These are phyloP conservation scores for Amblyraja radiata DNA, from an alignment of 2,797 vertebrate species.

Conservation along the genomic window DNA sequence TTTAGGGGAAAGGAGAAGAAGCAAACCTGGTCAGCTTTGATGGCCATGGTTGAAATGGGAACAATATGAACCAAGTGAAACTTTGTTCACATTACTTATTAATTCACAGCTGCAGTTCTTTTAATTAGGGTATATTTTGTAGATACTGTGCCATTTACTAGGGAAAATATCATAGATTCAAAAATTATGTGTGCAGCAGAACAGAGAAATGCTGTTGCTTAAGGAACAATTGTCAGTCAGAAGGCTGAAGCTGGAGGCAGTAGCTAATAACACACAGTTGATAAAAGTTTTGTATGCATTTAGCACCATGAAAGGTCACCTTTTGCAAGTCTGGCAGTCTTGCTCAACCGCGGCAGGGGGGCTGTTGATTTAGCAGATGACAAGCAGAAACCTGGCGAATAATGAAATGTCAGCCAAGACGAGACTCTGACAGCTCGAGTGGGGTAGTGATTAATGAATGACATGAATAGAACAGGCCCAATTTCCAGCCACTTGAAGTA, in stretches of 20 bases:
- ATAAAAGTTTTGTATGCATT: conserved; percentile 32
- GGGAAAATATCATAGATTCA: background rate
- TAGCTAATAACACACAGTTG: background rate
- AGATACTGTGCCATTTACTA: background rate
- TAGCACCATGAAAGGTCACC: conserved; percentile 50
- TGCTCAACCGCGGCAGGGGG: conserved; percentile 62
- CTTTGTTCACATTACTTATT: background rate
- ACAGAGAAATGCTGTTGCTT: background rate
- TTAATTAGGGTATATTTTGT: background rate
- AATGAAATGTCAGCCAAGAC: conserved; percentile 68
- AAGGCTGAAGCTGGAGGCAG: background rate
- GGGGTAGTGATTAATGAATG: conserved; percentile 76
- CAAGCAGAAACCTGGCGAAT: conserved; percentile 59
- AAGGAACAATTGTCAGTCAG: background rate
- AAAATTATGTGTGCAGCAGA: background rate
- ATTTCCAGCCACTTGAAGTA: conserved; percentile 53
- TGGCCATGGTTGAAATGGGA: background rate
- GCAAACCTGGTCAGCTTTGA: background rate
- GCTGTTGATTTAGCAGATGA: conserved; percentile 69
- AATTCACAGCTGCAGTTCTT: background rate
- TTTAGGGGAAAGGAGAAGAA: too few relatives aligned
- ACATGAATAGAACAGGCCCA: conserved; percentile 53
- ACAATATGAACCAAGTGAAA: background rate
- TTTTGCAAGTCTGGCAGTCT: conserved; percentile 51
- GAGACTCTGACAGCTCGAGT: conserved; percentile 69